Conservation (phyloP, 1,140 invertebrate species). For the Drosophila athabasca region DNA sequence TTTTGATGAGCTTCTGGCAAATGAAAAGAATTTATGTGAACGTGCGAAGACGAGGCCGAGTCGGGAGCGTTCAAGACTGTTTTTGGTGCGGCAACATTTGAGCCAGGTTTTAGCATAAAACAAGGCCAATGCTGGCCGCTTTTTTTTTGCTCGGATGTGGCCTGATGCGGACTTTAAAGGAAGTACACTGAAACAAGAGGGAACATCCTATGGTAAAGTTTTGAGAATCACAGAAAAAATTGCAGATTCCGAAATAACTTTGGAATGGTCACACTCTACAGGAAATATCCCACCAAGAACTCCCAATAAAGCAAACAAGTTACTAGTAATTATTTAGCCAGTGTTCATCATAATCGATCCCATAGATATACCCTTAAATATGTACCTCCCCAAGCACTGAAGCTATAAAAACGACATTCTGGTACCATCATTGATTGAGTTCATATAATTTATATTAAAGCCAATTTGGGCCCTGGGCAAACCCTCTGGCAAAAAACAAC, state of each 20-base stretch:
- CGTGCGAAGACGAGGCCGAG: constrained; percentile 12
- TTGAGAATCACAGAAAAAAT: constrained; percentile 16
- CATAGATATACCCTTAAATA: not conserved
- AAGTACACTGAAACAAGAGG: not conserved
- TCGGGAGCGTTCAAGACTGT: not conserved
- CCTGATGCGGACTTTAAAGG: no score
- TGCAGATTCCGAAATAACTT: not conserved
- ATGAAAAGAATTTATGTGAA: constrained; percentile 69
- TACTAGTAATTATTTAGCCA: not conserved
- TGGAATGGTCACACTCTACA: no score
- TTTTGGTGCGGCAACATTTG: constrained; percentile 18
- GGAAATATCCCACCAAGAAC: no score
- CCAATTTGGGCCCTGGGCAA: constrained; percentile 52
- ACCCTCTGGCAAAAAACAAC: constrained; percentile 9
- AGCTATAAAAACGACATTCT: not conserved
- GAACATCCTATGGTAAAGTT: not conserved
- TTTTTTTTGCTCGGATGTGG: not conserved
- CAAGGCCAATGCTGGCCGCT: constrained; percentile 5
- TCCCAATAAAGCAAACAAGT: no score
- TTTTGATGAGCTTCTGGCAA: constrained; percentile 31
- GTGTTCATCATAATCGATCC: no score
- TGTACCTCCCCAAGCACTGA: not conserved
- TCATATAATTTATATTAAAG: constrained; percentile 78
- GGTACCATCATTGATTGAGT: constrained; percentile 62
- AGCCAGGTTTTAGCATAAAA: constrained; percentile 18